These are phyloP conservation scores for Menidia beryllina DNA, from an alignment of 2,113 vertebrate species.

Conservation along the genomic window DNA sequence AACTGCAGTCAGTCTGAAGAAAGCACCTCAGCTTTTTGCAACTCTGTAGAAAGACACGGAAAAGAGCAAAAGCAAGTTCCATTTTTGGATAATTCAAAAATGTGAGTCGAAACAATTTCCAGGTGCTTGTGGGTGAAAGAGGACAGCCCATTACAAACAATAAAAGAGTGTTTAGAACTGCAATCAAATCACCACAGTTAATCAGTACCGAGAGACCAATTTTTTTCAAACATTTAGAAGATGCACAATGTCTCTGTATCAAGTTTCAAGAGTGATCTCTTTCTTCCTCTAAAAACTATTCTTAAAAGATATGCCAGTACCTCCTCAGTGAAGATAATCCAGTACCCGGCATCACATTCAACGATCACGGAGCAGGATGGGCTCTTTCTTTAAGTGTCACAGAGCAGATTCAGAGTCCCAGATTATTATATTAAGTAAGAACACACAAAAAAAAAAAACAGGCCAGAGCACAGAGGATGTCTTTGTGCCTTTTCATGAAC, in stretches of 20 bases:
- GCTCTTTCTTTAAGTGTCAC: neutral
- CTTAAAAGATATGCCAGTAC: neutral
- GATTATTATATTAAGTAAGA: neutral
- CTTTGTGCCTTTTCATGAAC: conserved; percentile 4
- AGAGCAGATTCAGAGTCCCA: neutral
- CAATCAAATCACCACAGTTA: neutral
- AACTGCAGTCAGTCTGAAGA: conserved; percentile 19
- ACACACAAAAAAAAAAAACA: neutral
- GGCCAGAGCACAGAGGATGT: neutral
- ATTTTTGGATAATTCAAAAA: neutral
- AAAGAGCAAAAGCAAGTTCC: neutral
- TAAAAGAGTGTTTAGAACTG: neutral
- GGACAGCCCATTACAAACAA: too few relatives aligned
- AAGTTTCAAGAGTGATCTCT: too few relatives aligned
- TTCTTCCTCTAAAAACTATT: neutral
- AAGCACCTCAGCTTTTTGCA: conserved; percentile 41
- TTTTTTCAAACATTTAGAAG: too few relatives aligned
- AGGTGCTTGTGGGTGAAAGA: neutral
- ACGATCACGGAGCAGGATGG: neutral
- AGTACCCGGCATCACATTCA: neutral
- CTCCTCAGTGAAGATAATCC: conserved; percentile 2
- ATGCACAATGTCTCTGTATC: neutral
- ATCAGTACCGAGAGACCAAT: too few relatives aligned
- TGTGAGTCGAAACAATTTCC: neutral
- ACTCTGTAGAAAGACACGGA: conserved; percentile 29